Base-by-base conservation (phyloP, 1,140 invertebrate species). In the Popillia japonica region DNA sequence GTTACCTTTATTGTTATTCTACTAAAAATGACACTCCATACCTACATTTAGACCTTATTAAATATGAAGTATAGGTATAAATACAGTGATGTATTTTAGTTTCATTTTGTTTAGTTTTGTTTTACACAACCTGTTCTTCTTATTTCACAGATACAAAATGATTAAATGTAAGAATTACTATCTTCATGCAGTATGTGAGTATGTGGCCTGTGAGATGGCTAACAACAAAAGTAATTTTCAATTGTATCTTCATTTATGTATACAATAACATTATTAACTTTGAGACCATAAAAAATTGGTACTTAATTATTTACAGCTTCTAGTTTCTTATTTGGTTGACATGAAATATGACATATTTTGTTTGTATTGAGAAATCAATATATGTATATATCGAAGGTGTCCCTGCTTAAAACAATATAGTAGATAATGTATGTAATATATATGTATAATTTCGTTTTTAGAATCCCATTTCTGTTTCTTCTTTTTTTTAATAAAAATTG, bases 11-110 rank as follows among this genome's bases (percentile, higher is more conserved):
- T 64, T 64, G 61, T 64, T 64, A 64, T 64, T 20, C 61, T 64
- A 64, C 61, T 64, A 64, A 64, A 64, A 22, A 64, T 64, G 61
- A 64, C 61, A 64, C 61, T 64, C 61, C 61, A 64, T 64, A 64
- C 61, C 61, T 64, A 64, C 61, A 64, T 64, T 64, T 64, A 64
- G 61, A 64, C 23, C 61, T 64, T 64, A 64, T 27, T 64, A 64
- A 64, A 17, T 64, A 64, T 8, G 22, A 64, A 48, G 44, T 48
- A 20, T 64, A 64, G 1, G 6, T 64, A 17, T 64, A 23, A 23
- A 64, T n/a, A n/a, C n/a, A n/a, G n/a, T n/a, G n/a, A n/a, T n/a
- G n/a, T n/a, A 64, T 64, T 64, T 64, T 64, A 64, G n/a, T n/a
- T n/a, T n/a, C n/a, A n/a, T n/a, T n/a, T n/a, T n/a, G n/a, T n/a